These are phyloP conservation scores for Stenodema calcarata DNA, from an alignment of 2,888 invertebrate genomes.

Conservation along the genomic window DNA sequence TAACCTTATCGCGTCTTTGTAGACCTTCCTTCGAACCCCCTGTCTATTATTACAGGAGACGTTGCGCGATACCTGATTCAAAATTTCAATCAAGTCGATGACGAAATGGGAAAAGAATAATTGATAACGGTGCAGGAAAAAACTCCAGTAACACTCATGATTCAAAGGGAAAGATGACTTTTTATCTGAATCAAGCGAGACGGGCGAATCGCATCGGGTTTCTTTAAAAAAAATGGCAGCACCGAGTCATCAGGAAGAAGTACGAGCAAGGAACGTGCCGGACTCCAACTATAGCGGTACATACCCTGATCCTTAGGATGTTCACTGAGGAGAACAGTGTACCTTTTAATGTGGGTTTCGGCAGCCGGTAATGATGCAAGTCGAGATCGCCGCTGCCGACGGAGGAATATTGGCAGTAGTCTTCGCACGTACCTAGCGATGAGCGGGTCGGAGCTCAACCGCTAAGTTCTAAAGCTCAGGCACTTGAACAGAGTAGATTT, in stretches of 20 bases:
- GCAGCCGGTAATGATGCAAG: background rate
- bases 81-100: background rate
- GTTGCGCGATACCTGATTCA: background rate
- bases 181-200: background rate
- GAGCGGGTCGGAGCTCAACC: too few relatives aligned
- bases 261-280: background rate
- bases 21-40: background rate
- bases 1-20: background rate
- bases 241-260: background rate
- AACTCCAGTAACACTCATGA: background rate
- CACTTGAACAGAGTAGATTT: too few relatives aligned
- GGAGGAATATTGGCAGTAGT: background rate
- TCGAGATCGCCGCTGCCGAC: background rate
- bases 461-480: too few relatives aligned
- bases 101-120: background rate
- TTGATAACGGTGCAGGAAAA: background rate
- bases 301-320: background rate
- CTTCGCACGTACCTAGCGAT: background rate
- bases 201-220: background rate
- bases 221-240: background rate
- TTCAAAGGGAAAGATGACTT: background rate
- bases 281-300: conserved; percentile 7
- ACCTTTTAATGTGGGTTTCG: background rate
- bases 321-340: background rate
- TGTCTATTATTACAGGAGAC: background rate